Base-by-base conservation (phyloP, 2,888 invertebrate genomes). In the Laspeyria flexula region DNA sequence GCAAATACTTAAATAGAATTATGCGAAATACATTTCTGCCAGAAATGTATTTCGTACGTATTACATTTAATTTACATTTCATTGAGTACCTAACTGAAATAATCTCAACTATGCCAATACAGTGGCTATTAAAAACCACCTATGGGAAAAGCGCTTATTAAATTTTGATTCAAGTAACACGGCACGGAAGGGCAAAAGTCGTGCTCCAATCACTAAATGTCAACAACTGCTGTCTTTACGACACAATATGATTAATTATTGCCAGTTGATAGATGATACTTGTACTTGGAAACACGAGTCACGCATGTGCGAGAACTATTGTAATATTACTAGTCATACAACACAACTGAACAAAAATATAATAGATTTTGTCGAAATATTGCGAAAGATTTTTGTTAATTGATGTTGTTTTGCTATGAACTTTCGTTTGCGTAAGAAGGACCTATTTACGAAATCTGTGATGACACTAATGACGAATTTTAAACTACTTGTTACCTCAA, bases 241-340 rank as follows among this genome's bases (percentile, higher is more conserved):
- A 7, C 43, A 65, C 61, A 74, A 73, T 62, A 73, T 41, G 67
- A 73, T 77, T 70, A 70, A 71, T 71, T 71, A 72, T 61, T 29
- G 37, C 4, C 35, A 53, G 44, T 44, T 73, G 70, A 75, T 70
- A 54, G 59, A 75, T 73, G 62, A 64, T 51, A 43, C 44, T 35
- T 38, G 48, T 52, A 41, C 50, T 46, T 47, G 34, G 23, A 38
- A 42, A 47, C 61, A 41, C 40, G 48, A 63, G 60, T 68, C 73
- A 65, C 45, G 64, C 45, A 55, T 46, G 47, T 47, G 55, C 44
- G 47, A 59, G 25, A 46, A 52, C 44, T 35, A 34, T 47, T 46
- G 34, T 43, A 48, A 13, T 31, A 11, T 43, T 43, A 33, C 25
- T 34, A 12, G 31, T 13, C 31, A 13, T 13, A 31, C 42, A 23